phyloP scores from a whole-genome alignment of 2,888 invertebrate species.

The Drosophila multiciliata region DNA sequence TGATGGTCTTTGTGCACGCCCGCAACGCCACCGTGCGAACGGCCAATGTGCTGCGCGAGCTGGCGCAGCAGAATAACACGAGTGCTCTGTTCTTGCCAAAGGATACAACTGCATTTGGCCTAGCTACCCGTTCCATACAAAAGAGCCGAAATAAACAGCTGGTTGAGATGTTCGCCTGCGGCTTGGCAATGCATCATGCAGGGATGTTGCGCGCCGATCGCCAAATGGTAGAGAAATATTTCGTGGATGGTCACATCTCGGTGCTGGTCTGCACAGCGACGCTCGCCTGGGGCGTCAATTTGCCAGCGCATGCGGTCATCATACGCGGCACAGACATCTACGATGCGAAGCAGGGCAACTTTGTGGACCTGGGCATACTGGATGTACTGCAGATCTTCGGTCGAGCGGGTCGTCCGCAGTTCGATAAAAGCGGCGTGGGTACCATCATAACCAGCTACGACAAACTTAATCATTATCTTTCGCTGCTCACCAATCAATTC shows the following conservation, averaged over 20 bases:
- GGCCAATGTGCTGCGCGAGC: conserved; percentile 93
- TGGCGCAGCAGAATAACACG: conserved; percentile 91
- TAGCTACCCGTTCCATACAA: conserved; percentile 89
- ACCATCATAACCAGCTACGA: conserved; percentile 97
- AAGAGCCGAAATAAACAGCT: conserved; percentile 93
- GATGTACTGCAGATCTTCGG: conserved; percentile 99
- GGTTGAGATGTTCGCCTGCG: conserved; percentile 92
- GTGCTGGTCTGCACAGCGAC: conserved; percentile 98
- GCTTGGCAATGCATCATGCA: conserved; percentile 98
- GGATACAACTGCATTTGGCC: conserved; percentile 87
- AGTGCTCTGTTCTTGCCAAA: conserved; percentile 89
- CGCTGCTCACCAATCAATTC: conserved; percentile 96
- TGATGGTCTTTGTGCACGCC: conserved; percentile 99
- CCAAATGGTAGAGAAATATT: conserved; percentile 94
- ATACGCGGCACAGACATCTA: conserved; percentile 93
- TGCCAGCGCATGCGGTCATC: conserved; percentile 99
- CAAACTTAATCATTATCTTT: conserved; percentile 96
- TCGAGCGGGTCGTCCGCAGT: conserved; percentile 99
- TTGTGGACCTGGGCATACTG: conserved; percentile 97
- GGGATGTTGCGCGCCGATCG: conserved; percentile 96
- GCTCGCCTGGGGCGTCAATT: conserved; percentile 99
- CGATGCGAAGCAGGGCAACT: conserved; percentile 96
- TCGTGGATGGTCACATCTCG: conserved; percentile 93
- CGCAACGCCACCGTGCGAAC: conserved; percentile 97
- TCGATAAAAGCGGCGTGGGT: conserved; percentile 96